These are phyloP conservation scores for Atherinomorus stipes DNA, from an alignment of 2,113 vertebrate genomes.

Conservation along the genomic window DNA sequence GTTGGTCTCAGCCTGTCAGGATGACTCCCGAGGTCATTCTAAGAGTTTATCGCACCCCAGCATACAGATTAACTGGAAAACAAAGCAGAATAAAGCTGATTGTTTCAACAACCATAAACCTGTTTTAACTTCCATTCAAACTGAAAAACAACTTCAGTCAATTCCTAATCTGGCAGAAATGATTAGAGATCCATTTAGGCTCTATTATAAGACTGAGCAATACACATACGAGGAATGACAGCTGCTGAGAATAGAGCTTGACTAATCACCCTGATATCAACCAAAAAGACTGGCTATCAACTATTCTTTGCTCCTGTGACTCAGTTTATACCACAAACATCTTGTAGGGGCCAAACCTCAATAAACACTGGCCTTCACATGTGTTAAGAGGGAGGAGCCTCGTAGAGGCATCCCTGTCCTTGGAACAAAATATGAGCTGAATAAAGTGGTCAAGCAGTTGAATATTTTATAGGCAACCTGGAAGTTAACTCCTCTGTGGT, in stretches of 20 bases:
- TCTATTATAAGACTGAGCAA: slow-evolving; percentile 1
- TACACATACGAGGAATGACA: neutral
- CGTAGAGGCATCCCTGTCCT: slow-evolving; percentile 23
- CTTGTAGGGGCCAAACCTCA: slow-evolving; percentile 9
- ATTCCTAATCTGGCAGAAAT: neutral
- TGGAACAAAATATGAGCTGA: slow-evolving; percentile 61
- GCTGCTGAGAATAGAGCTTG: neutral
- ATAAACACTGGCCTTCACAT: neutral
- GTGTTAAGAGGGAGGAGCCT: neutral
- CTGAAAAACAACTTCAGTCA: neutral
- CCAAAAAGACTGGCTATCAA: neutral
- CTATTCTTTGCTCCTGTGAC: slow-evolving; percentile 1
- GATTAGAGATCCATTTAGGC: neutral
- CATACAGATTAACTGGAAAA: neutral
- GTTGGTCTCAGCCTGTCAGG: neutral
- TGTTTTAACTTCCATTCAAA: neutral
- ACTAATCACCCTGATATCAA: slow-evolving; percentile 7
- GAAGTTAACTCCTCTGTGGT: slow-evolving; percentile 74
- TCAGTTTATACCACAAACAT: slow-evolving; percentile 15
- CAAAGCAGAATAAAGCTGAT: neutral
- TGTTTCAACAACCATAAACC: neutral
- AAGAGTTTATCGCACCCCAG: too few species aligned
- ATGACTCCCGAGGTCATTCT: too few species aligned
- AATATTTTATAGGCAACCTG: slow-evolving; percentile 77
- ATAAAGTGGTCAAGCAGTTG: slow-evolving; percentile 72